These are phyloP conservation scores for Danaus plexippus DNA, from an alignment of 1,140 invertebrate species.

Conservation along the genomic window DNA sequence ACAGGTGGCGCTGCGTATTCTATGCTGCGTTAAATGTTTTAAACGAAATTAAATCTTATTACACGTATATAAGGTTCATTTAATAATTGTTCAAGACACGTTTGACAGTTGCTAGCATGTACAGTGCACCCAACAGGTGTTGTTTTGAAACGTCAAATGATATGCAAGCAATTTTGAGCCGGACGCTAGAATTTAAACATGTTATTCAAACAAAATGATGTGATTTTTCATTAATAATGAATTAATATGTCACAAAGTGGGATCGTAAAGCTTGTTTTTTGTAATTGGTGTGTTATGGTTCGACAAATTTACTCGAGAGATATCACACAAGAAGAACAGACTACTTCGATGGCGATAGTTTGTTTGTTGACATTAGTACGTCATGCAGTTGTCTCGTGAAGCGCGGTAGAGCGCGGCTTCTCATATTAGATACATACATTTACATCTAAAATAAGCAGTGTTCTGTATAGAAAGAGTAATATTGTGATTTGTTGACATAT, in stretches of 20 bases:
- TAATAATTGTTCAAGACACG: conserved; percentile 1
- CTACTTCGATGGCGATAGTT: conserved; percentile 35
- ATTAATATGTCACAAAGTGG: neutral
- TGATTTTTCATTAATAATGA: conserved; percentile 1
- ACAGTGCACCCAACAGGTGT: conserved; percentile 33
- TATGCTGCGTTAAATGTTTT: conserved; percentile 5
- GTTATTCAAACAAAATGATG: neutral
- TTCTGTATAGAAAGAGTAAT: conserved; percentile 33
- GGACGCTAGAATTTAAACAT: neutral
- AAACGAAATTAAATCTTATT: conserved; percentile 17
- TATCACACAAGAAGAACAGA: conserved; percentile 32
- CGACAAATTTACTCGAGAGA: conserved; percentile 5
- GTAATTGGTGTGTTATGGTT: conserved; percentile 8
- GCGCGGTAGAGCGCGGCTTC: conserved; percentile 50
- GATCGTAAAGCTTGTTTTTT: no score
- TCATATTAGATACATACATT: conserved; percentile 35
- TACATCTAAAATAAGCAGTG: conserved; percentile 35
- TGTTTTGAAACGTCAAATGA: conserved; percentile 19
- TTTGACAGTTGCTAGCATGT: conserved; percentile 28
- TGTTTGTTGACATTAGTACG: conserved; percentile 68
- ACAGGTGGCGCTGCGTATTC: conserved; percentile 29
- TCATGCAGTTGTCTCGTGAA: conserved; percentile 52
- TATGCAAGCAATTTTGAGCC: conserved; percentile 22
- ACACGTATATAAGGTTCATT: conserved; percentile 2
- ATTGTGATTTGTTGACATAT: conserved; percentile 34